Evolutionary conservation across 2,113 vertebrate species (phyloP).

Genomic region (Morone saxatilis): DNA sequence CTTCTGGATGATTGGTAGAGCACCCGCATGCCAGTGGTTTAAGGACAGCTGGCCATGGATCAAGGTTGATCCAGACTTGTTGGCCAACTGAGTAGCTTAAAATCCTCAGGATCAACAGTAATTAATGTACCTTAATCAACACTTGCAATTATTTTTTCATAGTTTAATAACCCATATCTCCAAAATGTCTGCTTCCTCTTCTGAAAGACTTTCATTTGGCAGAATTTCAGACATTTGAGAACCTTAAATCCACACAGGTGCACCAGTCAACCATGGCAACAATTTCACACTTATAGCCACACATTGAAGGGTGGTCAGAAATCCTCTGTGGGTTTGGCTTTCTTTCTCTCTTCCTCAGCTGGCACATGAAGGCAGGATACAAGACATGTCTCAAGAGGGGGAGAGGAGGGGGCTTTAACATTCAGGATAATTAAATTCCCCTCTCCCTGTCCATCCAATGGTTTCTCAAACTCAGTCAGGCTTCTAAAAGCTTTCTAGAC

Average conservation of each 20-base stretch:
- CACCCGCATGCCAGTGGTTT: slow-evolving; percentile 25
- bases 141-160: background rate
- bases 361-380: slow-evolving; percentile 28
- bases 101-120: background rate
- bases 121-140: background rate
- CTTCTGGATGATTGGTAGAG: slow-evolving; percentile 34
- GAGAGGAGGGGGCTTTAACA: slow-evolving; percentile 19
- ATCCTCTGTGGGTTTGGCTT: slow-evolving; percentile 42
- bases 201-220: slow-evolving; percentile 30
- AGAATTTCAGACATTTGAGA: slow-evolving; percentile 34
- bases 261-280: slow-evolving; percentile 42
- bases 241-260: slow-evolving; percentile 47
- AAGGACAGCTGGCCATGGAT: slow-evolving; percentile 39
- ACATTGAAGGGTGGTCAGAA: slow-evolving; percentile 44
- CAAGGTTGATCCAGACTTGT: slow-evolving; percentile 7
- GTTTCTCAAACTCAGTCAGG: slow-evolving; percentile 17
- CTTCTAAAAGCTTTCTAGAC: slow-evolving; percentile 32
- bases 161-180: background rate
- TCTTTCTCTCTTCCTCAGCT: slow-evolving; percentile 34
- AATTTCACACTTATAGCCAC: slow-evolving; percentile 59
- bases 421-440: slow-evolving; percentile 61
- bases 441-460: slow-evolving; percentile 39
- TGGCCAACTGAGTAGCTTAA: background rate
- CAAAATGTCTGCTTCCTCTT: background rate
- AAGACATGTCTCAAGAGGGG: slow-evolving; percentile 33